phyloP scores from a whole-genome alignment of 2,113 vertebrate species.

The Pithys albifrons region DNA sequence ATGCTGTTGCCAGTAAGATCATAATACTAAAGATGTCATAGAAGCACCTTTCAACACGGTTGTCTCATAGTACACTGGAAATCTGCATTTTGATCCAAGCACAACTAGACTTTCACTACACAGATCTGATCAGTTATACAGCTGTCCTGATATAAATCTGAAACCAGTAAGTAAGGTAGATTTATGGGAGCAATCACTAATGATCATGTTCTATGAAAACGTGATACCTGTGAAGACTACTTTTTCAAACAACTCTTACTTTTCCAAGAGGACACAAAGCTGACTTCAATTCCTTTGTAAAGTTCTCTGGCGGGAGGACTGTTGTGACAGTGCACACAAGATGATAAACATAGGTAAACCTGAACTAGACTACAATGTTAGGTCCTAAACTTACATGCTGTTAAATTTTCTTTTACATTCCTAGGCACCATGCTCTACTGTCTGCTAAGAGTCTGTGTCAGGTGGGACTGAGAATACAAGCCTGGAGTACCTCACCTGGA shows the following conservation, averaged over 20 bases:
- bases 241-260: background rate
- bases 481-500: background rate
- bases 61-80: background rate
- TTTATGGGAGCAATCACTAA: background rate
- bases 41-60: accelerated
- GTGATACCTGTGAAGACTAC: background rate
- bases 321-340: accelerated
- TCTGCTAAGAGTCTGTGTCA: background rate
- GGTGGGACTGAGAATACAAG: background rate
- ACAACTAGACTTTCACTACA: background rate
- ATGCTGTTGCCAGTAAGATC: background rate
- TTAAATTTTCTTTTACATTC: background rate
- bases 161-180: background rate
- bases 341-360: background rate
- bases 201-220: background rate
- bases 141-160: background rate
- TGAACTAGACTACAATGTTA: background rate
- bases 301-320: background rate
- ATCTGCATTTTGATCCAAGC: background rate
- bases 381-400: background rate
- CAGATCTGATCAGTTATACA: background rate
- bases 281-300: background rate
- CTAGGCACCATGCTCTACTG: background rate
- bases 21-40: background rate
- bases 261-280: background rate